Evolutionary conservation across 2,888 invertebrate species (phyloP).

Genomic region (Itoplectis maculator): DNA sequence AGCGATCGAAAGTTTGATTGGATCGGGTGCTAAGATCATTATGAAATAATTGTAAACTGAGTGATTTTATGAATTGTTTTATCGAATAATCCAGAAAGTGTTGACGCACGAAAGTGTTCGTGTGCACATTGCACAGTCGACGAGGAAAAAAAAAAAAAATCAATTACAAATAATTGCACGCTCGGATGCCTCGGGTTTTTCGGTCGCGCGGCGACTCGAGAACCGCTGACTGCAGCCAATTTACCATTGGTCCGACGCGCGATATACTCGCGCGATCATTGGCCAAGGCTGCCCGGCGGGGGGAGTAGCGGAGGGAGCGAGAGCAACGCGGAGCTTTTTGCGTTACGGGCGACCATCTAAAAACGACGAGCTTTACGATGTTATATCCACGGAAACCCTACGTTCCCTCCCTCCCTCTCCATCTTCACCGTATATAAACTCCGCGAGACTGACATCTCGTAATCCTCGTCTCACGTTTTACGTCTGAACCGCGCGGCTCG

Average conservation of each 20-base stretch:
- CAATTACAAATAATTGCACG: not conserved
- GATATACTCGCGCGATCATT: not conserved
- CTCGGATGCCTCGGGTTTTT: not conserved
- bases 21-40: no score
- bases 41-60: no score
- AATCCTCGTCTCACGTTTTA: not conserved
- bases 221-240: not conserved
- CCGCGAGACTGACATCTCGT: not conserved
- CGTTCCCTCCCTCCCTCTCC: not conserved
- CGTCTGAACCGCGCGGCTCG: not conserved
- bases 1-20: no score
- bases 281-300: not conserved
- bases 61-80: no score
- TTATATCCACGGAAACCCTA: not conserved
- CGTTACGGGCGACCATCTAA: not conserved
- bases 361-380: conserved; percentile 1
- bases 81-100: no score
- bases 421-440: not conserved
- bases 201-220: not conserved
- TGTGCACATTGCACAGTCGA: no score
- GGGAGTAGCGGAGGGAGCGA: no score
- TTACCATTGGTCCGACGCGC: not conserved
- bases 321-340: not conserved
- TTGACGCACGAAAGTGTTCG: no score
- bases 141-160: no score